phyloP scores from a whole-genome alignment of 1,140 invertebrate genomes.

The Brachystomella parvula region DNA sequence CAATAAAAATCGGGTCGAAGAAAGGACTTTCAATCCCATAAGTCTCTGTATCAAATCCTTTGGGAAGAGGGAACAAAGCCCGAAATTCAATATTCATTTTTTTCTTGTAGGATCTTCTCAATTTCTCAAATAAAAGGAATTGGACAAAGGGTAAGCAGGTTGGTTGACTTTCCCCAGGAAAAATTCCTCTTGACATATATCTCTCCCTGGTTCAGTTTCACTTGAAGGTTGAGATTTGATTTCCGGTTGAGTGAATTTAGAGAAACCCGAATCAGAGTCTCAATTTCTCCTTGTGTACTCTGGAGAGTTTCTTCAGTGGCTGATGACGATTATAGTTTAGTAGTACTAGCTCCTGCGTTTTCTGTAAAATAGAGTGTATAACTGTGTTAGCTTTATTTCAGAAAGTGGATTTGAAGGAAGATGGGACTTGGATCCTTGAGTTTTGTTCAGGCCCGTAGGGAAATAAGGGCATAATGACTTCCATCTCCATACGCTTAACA shows the following conservation, averaged over 20 bases:
- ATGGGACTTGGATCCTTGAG: background rate
- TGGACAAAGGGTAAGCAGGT: background rate
- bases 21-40: constrained; percentile 4
- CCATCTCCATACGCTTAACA: constrained; percentile 6
- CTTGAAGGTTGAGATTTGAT: background rate
- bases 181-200: background rate
- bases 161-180: too few relatives aligned
- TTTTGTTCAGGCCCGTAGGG: background rate
- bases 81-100: background rate
- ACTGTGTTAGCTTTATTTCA: too few relatives aligned
- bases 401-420: too few relatives aligned
- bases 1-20: background rate
- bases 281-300: too few relatives aligned
- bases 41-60: background rate
- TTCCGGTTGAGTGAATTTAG: background rate
- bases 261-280: too few relatives aligned
- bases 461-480: constrained; percentile 10
- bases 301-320: background rate
- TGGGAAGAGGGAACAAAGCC: background rate
- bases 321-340: background rate
- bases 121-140: background rate
- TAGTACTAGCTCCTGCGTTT: too few relatives aligned
- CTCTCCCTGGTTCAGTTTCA: background rate
- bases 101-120: background rate
- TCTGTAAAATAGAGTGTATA: too few relatives aligned